Base-by-base conservation (phyloP, 1,140 invertebrate genomes). In the Eufriesea mexicana region DNA sequence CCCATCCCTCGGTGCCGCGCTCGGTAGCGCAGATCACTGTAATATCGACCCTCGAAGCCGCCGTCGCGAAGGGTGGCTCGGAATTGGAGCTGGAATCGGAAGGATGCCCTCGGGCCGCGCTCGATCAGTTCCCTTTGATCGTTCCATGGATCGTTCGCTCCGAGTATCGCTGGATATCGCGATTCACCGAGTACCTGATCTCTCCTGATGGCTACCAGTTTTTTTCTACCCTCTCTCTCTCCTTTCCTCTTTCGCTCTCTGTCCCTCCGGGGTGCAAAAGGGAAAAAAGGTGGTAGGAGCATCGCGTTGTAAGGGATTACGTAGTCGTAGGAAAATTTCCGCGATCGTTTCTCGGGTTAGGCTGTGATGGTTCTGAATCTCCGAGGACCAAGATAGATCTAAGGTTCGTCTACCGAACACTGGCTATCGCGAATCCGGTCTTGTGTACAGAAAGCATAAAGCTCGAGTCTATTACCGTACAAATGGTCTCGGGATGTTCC, bases 11-110 rank as follows among this genome's bases (percentile, higher is more conserved):
- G 18, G 16, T 1, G 42, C 51, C 6, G 57, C 61, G 25, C 82
- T 86, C 86, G 83, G 86, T 87, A 88, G 86, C 86, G 49, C 73
- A 47, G 86, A 88, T 88, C 86, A 87, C 86, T 85, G 83, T 88
- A 88, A 88, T 88, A 88, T 88, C 86, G 83, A 72, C 54, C 45
- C 55, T 59, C 55, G 57, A 57, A 68, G 45, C 42, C 16, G 57
- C 49, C 7, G 49, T 62, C 28, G 67, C 47, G 55, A 55, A 57
- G 54, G 67, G 62, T 81, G 47, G 67, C 67, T 61, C 25, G 47
- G 55, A 70, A 80, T 73, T 61, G 66, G 35, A 79, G 77, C 55
- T 80, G 68, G 42, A 66, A 45, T 42, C 62, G 54, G 76, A 78
- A n/a, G 59, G 8, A 49, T 64, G 70, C 80, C 85, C 59, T 75